Evolutionary conservation across 2,888 invertebrate species (phyloP).

Genomic region (Leptopilina drosophilae): DNA sequence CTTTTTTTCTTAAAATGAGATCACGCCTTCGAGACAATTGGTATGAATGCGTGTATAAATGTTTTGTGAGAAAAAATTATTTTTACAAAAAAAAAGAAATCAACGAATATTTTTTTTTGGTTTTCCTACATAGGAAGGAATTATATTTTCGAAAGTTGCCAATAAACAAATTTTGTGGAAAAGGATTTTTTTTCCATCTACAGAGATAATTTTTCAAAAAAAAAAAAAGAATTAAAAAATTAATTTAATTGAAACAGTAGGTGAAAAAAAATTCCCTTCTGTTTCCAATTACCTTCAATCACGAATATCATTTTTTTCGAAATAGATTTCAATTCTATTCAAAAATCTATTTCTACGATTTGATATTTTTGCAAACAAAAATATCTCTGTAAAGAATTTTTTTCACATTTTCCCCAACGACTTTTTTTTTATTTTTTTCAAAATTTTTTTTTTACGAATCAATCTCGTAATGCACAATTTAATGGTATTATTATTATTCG

Average conservation of each 20-base stretch:
- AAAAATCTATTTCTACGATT: too few relatives aligned
- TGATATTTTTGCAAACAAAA: too few relatives aligned
- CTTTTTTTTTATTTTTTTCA: slow-evolving; percentile 13
- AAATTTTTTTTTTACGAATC: background rate
- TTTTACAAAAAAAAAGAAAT: slow-evolving; percentile 29
- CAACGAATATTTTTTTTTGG: slow-evolving; percentile 26
- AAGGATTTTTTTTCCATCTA: background rate
- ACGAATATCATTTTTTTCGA: too few relatives aligned
- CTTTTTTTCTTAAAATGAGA: slow-evolving; percentile 15
- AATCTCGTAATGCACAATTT: slow-evolving; percentile 36
- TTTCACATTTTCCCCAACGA: too few relatives aligned
- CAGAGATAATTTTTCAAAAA: background rate
- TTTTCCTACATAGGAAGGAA: background rate
- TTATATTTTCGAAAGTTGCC: background rate
- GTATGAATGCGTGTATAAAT: slow-evolving; percentile 68
- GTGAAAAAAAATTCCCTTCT: too few relatives aligned
- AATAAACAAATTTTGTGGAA: background rate
- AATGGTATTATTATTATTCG: slow-evolving; percentile 30
- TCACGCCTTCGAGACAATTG: slow-evolving; percentile 46
- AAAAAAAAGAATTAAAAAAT: too few relatives aligned
- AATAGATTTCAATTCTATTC: too few relatives aligned
- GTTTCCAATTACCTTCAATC: too few relatives aligned
- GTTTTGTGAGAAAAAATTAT: slow-evolving; percentile 47
- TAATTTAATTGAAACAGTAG: too few relatives aligned
- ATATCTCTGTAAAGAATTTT: too few relatives aligned